These are phyloP conservation scores for Neosalanx taihuensis DNA, from an alignment of 2,797 vertebrate genomes.

Conservation along the genomic window DNA sequence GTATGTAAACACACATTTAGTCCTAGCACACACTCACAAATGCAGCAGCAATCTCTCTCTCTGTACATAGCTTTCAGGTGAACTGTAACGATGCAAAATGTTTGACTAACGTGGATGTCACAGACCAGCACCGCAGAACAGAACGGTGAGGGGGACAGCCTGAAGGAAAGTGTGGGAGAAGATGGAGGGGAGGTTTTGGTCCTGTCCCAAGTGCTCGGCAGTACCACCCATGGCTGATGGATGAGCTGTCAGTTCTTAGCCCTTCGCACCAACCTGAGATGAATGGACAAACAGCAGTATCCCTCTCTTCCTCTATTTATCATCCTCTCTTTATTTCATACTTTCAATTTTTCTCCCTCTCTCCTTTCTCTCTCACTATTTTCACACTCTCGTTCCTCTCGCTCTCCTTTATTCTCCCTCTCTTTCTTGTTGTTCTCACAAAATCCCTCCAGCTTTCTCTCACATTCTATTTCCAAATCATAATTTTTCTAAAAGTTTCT, in stretches of 20 bases:
- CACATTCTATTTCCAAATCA: neutral
- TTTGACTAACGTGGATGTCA: too few relatives aligned
- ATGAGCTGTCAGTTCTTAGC: slow-evolving; percentile 89
- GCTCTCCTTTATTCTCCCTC: neutral
- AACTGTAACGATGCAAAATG: too few relatives aligned
- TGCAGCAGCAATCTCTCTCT: neutral
- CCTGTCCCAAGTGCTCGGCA: slow-evolving; percentile 84
- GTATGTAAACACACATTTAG: slow-evolving; percentile 22
- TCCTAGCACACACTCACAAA: slow-evolving; percentile 9
- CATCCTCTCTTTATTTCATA: slow-evolving; percentile 53
- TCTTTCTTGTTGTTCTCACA: neutral
- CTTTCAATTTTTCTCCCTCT: slow-evolving; percentile 8
- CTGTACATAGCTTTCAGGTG: slow-evolving; percentile 2
- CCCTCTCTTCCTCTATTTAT: slow-evolving; percentile 70
- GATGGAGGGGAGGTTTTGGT: slow-evolving; percentile 70
- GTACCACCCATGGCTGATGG: slow-evolving; percentile 90
- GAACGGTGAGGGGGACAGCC: neutral
- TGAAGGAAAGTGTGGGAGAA: slow-evolving; percentile 13
- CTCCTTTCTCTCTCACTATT: neutral
- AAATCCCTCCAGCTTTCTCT: neutral
- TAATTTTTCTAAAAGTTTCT: slow-evolving; percentile 7
- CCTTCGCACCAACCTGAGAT: slow-evolving; percentile 88
- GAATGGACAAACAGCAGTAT: slow-evolving; percentile 89
- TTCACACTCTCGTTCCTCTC: neutral
- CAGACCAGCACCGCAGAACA: too few relatives aligned